A percentile compares a stretch with the other conserved stretches of the same genome.
These are phyloP conservation scores for Parotocinclus haroldoi DNA, from an alignment of 2,797 vertebrate species.

Conservation along the genomic window DNA sequence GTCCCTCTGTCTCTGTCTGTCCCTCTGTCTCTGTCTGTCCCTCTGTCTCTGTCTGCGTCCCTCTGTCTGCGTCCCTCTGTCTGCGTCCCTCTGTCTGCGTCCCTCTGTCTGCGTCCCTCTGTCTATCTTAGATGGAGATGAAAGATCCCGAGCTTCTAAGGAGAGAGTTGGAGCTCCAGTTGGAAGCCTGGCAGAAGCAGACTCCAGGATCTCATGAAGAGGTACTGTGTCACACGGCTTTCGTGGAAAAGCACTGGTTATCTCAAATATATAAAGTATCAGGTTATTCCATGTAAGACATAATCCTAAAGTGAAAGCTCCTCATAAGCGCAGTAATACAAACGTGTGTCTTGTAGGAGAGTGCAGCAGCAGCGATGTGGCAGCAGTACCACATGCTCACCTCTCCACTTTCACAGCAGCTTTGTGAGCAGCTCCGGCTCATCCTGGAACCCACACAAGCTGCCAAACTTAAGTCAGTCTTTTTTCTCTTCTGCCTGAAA, in stretches of 20 bases:
- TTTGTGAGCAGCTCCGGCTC: conserved; percentile 94
- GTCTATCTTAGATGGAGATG: conserved; percentile 71
- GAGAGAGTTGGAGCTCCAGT: conserved; percentile 86
- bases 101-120: too few species aligned
- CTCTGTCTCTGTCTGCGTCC: too few species aligned
- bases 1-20: too few species aligned
- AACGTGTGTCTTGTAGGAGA: conserved; percentile 76
- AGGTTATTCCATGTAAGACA: too few species aligned
- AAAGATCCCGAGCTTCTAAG: conserved; percentile 81
- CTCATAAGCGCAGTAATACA: too few species aligned
- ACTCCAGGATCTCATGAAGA: conserved; percentile 77
- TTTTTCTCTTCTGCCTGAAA: not conserved
- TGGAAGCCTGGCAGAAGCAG: conserved; percentile 84
- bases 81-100: too few species aligned
- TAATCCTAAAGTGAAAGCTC: too few species aligned
- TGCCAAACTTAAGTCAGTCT: conserved; percentile 86
- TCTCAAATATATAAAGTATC: too few species aligned
- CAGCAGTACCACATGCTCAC: conserved; percentile 87
- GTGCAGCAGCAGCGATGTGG: conserved; percentile 85
- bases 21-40: too few species aligned
- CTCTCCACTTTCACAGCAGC: conserved; percentile 87
- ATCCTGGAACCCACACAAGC: conserved; percentile 93
- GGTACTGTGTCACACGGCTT: conserved; percentile 66
- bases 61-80: too few species aligned
- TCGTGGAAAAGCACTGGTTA: too few species aligned